Base-by-base conservation (phyloP, 2,888 invertebrate genomes). In the Podotricha telesiphe region DNA sequence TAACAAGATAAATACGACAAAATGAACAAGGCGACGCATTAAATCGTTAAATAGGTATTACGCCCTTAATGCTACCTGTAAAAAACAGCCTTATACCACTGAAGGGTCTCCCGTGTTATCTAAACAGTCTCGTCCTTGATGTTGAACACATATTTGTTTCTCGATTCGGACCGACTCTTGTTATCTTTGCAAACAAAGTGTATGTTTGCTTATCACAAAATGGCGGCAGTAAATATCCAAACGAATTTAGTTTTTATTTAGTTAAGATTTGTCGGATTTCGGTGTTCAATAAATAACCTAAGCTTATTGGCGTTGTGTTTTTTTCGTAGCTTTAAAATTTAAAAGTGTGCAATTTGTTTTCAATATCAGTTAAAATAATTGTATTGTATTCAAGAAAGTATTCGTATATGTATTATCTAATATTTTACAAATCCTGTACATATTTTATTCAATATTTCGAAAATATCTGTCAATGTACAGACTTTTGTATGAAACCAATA, bases 91-190 rank as follows among this genome's bases (percentile, higher is more conserved):
- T 61, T 67, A 45, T 45, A 61, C 61, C 56, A 63, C 67, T 53
- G 51, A 67, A 69, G 65, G 65, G 53, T 68, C 68, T 68, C 20
- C 64, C 51, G 42, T 70, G 64, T 47, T 65, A 73, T 66, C 64
- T 66, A 75, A 74, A 75, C 67, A 74, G 55, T 42, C 59, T 74
- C 72, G 82, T 82, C 83, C 83, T 87, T 82, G 85, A 89, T 81
- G 87, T 82, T 82, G 71, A 68, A 80, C 80, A 91, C 77, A 90
- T 91, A 91, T 92, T 92, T 91, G 82, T 88, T 89, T 88, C 87
- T 81, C 79, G 79, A 75, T 85, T 83, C 74, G 82, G 84, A 85
- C 87, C 82, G 85, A 85, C 84, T 85, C 73, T 75, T 88, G 89
- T 91, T 90, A 88, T 90, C 91, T 84, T 82, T 86, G 84, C 86